Evolutionary conservation across 1,140 invertebrate genomes (phyloP).

Genomic region (Reticulitermes speratus): DNA sequence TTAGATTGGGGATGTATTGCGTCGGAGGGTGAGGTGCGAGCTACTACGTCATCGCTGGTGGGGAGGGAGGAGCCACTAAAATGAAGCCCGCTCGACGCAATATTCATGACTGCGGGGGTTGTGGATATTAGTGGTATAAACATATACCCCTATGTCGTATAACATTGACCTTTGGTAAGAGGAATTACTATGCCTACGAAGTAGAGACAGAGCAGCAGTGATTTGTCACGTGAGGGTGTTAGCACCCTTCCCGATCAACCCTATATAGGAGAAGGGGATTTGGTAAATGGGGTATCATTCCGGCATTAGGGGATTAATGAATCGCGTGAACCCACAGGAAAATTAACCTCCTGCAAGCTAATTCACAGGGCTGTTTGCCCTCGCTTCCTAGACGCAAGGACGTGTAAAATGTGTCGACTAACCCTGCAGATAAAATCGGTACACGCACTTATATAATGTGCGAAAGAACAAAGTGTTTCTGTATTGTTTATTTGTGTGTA

Average conservation of each 20-base stretch:
- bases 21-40: conserved; percentile 8
- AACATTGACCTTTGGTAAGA: conserved; percentile 23
- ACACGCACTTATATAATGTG: no score
- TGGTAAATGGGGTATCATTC: conserved; percentile 33
- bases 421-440: no score
- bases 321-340: conserved; percentile 30
- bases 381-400: not conserved
- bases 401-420: no score
- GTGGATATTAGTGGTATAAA: conserved; percentile 30
- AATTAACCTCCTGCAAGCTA: conserved; percentile 26
- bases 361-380: conserved; percentile 14
- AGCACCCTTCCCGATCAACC: conserved; percentile 5
- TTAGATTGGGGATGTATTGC: conserved; percentile 35
- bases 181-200: not conserved
- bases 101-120: conserved; percentile 28
- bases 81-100: conserved; percentile 27
- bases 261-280: not conserved
- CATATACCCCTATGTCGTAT: conserved; percentile 9
- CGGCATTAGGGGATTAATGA: conserved; percentile 35
- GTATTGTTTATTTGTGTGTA: no score
- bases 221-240: conserved; percentile 34
- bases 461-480: no score
- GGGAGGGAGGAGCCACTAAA: not conserved
- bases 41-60: conserved; percentile 27
- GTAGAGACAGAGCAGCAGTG: conserved; percentile 26